Conservation (phyloP, 1,140 invertebrate species). For the Cyphomyrmex costatus region DNA sequence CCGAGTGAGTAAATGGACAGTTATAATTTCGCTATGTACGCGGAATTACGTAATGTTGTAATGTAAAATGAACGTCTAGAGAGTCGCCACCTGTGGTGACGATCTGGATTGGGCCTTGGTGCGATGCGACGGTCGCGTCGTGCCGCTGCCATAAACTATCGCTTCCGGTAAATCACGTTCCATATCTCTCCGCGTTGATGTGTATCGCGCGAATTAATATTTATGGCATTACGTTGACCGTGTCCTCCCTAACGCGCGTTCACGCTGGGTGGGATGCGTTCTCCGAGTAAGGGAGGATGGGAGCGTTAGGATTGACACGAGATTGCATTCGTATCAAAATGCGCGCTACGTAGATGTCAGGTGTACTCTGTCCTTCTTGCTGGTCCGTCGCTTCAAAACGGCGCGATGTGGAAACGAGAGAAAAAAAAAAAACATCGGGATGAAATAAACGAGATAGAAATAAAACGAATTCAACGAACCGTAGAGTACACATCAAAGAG, state of each 20-base stretch:
- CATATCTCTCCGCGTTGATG: conserved; percentile 57
- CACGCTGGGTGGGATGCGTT: conserved; percentile 4
- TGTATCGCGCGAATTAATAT: conserved; percentile 63
- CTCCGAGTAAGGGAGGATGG: background rate
- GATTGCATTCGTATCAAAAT: conserved; percentile 68
- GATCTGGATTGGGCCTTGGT: conserved; percentile 26
- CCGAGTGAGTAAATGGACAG: background rate
- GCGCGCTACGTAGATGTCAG: conserved; percentile 29
- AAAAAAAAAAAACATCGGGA: conserved; percentile 35
- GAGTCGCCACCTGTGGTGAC: conserved; percentile 58
- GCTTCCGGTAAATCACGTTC: conserved; percentile 63
- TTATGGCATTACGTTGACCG: conserved; percentile 58
- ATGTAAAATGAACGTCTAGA: conserved; percentile 26
- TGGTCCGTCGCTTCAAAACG: conserved; percentile 31
- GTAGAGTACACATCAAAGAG: conserved; percentile 21
- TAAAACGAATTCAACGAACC: conserved; percentile 68
- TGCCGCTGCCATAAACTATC: conserved; percentile 64
- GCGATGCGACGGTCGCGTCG: background rate
- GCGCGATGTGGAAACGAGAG: conserved; percentile 5
- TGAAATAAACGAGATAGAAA: conserved; percentile 68
- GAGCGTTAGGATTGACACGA: conserved; percentile 31
- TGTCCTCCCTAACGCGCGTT: conserved; percentile 6
- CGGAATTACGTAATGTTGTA: conserved; percentile 24
- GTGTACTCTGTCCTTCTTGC: background rate
- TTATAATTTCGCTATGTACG: conserved; percentile 17